A percentile compares a stretch with the other conserved stretches of the same genome.
These are phyloP conservation scores for Daboia siamensis DNA, from an alignment of 2,113 vertebrate species.

Conservation along the genomic window DNA sequence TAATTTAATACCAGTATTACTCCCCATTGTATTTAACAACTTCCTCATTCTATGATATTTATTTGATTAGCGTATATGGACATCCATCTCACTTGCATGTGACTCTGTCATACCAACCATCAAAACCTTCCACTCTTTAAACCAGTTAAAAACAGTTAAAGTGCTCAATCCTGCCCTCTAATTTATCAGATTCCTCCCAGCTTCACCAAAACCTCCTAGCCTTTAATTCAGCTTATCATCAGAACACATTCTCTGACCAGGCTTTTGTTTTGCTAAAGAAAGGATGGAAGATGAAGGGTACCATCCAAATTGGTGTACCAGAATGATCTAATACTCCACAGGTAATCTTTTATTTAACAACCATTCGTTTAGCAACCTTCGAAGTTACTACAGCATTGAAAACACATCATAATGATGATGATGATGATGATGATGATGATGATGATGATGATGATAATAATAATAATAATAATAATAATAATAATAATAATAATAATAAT, in stretches of 20 bases:
- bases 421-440: too few relatives aligned
- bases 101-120: not conserved
- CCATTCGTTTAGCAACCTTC: not conserved
- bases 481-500: too few relatives aligned
- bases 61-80: not conserved
- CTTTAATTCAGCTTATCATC: not conserved
- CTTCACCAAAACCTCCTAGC: not conserved
- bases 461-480: too few relatives aligned
- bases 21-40: not conserved
- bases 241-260: too few relatives aligned
- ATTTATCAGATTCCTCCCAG: too few relatives aligned
- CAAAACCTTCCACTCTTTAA: not conserved
- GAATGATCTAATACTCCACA: not conserved
- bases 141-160: not conserved
- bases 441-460: too few relatives aligned
- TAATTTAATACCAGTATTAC: not conserved
- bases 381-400: not conserved
- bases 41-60: not conserved
- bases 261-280: not conserved
- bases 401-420: too few relatives aligned
- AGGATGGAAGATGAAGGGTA: not conserved
- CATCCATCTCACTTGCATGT: not conserved
- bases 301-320: not conserved
- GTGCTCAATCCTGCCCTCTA: not conserved
- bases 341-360: not conserved